Conservation (phyloP, 2,797 vertebrate species). For the Synanceia verrucosa region DNA sequence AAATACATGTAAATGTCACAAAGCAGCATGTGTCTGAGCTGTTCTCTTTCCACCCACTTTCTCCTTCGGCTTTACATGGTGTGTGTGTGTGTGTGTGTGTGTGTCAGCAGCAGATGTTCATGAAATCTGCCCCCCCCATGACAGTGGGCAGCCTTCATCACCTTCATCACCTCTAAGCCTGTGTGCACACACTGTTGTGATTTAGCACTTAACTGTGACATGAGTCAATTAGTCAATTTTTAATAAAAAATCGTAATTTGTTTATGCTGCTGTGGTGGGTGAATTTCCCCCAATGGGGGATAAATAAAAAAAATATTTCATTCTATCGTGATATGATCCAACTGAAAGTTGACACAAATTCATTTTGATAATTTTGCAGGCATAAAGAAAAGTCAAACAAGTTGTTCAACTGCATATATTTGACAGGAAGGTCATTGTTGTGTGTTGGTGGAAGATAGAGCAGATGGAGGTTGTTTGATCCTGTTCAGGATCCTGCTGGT, state of each 20-base stretch:
- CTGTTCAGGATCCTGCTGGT: conserved; percentile 9
- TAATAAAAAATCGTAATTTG: no score
- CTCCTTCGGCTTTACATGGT: conserved; percentile 23
- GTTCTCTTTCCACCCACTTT: conserved; percentile 38
- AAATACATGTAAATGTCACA: conserved; percentile 51
- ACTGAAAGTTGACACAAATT: conserved; percentile 1
- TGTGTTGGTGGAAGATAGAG: conserved; percentile 1
- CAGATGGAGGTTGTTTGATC: background rate
- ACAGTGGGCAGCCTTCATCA: conserved; percentile 41
- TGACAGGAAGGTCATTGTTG: background rate
- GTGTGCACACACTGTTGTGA: background rate
- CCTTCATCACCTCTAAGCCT: background rate
- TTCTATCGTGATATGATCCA: background rate
- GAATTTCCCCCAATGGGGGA: no score
- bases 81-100: conserved; percentile 2
- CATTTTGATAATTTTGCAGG: background rate
- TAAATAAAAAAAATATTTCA: no score
- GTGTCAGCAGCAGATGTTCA: conserved; percentile 68
- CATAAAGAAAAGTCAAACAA: no score
- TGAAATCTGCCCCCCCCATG: conserved; percentile 41
- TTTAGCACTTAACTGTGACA: conserved; percentile 6
- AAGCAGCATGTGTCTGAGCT: conserved; percentile 28
- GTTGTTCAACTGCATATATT: background rate
- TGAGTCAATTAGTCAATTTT: no score
- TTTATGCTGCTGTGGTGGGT: no score